Base-by-base conservation (phyloP, 1,140 invertebrate genomes). In the Euwallacea similis region DNA sequence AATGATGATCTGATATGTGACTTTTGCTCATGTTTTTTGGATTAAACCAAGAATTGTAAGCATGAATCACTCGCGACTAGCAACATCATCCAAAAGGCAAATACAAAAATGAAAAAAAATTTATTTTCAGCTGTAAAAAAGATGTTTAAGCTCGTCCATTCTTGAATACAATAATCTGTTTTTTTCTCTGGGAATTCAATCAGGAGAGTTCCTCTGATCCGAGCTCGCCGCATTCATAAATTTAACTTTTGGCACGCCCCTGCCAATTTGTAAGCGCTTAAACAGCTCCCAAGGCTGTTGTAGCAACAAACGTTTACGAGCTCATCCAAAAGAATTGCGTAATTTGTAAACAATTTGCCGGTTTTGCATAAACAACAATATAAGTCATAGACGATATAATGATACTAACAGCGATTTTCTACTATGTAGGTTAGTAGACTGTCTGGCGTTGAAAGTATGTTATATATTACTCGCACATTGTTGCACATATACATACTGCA, bases 211-310 rank as follows among this genome's bases (percentile, higher is more conserved):
- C 21, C 13, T 56, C 54, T 56, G 21, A 9, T 8, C 21, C 21
- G 21, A 33, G 21, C 21, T 11, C 9, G 46, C 13, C 46, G 46
- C 9, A 50, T 50, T 50, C 10, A 56, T 56, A 56, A 56, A 56
- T 56, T 56, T 56, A 56, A 63, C 44, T 16, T 63, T 33, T 63
- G 61, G 61, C 61, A 63, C 61, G 61, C 61, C 61, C 44, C 42
- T 63, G 61, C 61, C 44, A 46, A 46, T 44, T 63, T 66, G 54
- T 54, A 66, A 50, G n/a, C 44, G 21, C 61, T 64, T 33, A 64
- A 66, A 66, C 63, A 66, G n/a, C 10, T 21, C 46, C 53, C 63
- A 66, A 66, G 63, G 63, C 63, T 55, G 44, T 13, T n/a, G 63
- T 66, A 66, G 46, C 46, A 44, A 9, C 21, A 56, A 50, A 13